Conservation (phyloP, 2,888 invertebrate genomes). For the Onchidella celtica region DNA sequence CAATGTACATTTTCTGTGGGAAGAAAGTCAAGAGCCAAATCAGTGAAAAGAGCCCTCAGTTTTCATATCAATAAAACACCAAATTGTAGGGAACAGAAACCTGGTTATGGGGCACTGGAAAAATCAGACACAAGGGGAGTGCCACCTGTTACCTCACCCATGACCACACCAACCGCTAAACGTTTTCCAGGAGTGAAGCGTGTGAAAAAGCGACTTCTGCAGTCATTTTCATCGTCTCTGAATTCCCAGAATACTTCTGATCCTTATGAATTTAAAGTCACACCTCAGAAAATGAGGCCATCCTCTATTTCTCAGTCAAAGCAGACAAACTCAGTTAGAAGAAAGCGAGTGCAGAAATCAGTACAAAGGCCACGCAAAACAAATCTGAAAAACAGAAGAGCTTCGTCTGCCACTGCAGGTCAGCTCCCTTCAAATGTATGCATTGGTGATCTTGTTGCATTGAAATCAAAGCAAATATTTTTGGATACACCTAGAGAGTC, state of each 20-base stretch:
- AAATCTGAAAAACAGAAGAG: neutral
- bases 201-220: neutral
- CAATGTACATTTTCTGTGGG: neutral
- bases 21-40: neutral
- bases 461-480: conserved; percentile 4
- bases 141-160: no score
- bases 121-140: no score
- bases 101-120: no score
- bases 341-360: neutral
- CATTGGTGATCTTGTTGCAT: conserved; percentile 14
- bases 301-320: neutral
- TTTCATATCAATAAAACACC: neutral
- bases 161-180: no score
- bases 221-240: neutral
- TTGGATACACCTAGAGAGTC: no score
- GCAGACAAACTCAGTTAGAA: neutral
- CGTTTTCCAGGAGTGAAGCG: no score
- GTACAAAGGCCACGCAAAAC: neutral
- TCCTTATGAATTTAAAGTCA: conserved; percentile 21
- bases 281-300: neutral
- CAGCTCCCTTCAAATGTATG: neutral
- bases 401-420: neutral
- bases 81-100: neutral
- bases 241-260: neutral
- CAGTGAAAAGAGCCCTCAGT: conserved; percentile 28